Evolutionary conservation across 2,888 invertebrate genomes (phyloP).

Genomic region (Amiota communis): DNA sequence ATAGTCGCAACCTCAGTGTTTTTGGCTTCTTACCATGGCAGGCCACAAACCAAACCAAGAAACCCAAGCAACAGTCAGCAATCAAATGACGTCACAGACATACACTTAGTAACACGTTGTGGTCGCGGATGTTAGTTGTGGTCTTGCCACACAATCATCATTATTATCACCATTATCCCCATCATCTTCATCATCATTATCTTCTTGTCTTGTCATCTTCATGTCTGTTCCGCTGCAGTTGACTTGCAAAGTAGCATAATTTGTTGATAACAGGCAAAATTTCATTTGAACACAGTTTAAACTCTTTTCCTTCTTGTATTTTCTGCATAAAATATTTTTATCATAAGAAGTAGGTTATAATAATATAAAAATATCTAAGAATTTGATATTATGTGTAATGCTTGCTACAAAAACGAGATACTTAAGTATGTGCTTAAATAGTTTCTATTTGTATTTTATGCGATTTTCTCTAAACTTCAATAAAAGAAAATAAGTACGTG

Average conservation of each 20-base stretch:
- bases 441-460: too few relatives aligned
- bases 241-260: slow-evolving; percentile 65
- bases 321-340: too few relatives aligned
- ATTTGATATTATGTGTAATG: too few relatives aligned
- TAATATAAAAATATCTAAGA: too few relatives aligned
- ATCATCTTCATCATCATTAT: slow-evolving; percentile 17
- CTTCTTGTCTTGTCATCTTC: slow-evolving; percentile 44
- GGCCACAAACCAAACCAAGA: background rate
- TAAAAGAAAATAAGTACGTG: too few relatives aligned
- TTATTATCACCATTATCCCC: background rate
- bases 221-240: slow-evolving; percentile 55
- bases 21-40: slow-evolving; percentile 16
- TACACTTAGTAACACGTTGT: slow-evolving; percentile 36
- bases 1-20: slow-evolving; percentile 16
- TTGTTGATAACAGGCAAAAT: slow-evolving; percentile 64
- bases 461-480: too few relatives aligned
- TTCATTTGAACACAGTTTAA: slow-evolving; percentile 55
- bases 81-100: slow-evolving; percentile 51
- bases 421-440: too few relatives aligned
- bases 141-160: slow-evolving; percentile 11
- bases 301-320: background rate
- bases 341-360: too few relatives aligned
- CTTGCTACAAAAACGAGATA: too few relatives aligned
- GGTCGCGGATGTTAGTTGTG: slow-evolving; percentile 38
- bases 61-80: slow-evolving; percentile 29